Base-by-base conservation (phyloP, 2,113 vertebrate genomes). In the Terrapene triunguis region DNA sequence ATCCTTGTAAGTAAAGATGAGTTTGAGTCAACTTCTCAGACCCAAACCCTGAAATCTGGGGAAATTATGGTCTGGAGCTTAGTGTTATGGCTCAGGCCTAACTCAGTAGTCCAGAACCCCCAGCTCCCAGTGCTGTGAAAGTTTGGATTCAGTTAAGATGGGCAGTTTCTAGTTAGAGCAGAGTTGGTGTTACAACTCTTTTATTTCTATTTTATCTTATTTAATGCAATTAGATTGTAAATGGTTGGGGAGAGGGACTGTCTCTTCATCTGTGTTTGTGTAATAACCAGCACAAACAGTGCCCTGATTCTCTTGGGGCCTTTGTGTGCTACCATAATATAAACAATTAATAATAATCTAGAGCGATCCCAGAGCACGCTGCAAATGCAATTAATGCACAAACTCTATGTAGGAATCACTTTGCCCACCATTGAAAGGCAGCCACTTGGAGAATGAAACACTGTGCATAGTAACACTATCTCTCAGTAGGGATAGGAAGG, bases 381-480 rank as follows among this genome's bases (percentile, higher is more conserved):
- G 27, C 53, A 88, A 29, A 88, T 27, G 21, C 47, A 54, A 78
- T 54, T 91, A 92, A 89, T 27, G 57, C 72, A 85, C 50, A 29
- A 0, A 0, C 6, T 51, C 22, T 92, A 47, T 0, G 3, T 50
- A 93, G 65, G 42, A 74, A 92, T 42, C 4, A 3, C 65, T 95
- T 91, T 91, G 5, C 11, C 65, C 22, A 1, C 89, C 88, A 74
- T 57, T 88, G 51, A 89, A 86, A 42, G 24, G 8, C 24, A 32
- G 2, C 2, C 51, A 84, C 89, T 93, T 79, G 13, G 76, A 96
- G 74, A 88, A 65, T 8, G 6, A 57, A 57, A 54, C 13, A 24
- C 24, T 55, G 90, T 1, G 42, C 80, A 72, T 14, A 57, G 11
- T 80, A 81, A 95, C 88, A 85, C 76, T 93, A 80, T 54, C 27